These are phyloP conservation scores for Drosophila equinoxialis DNA, from an alignment of 1,140 invertebrate species.

Conservation along the genomic window DNA sequence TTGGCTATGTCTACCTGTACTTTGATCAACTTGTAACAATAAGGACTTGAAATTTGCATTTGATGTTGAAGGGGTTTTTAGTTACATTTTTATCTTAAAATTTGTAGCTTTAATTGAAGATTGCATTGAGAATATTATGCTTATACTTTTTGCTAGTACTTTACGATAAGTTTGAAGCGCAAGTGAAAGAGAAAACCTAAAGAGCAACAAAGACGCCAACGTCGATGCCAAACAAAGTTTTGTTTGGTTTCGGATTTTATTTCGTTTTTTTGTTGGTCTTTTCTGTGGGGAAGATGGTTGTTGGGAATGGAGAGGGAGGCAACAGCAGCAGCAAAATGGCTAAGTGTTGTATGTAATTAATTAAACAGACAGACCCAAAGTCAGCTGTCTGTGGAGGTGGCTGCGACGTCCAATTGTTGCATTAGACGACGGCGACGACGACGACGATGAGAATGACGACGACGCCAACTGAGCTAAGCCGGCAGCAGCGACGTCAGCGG, in stretches of 20 bases:
- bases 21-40: too few species aligned
- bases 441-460: slow-evolving; percentile 50
- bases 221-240: slow-evolving; percentile 54
- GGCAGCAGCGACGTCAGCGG: slow-evolving; percentile 38
- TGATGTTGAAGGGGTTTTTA: background rate
- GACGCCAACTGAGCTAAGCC: slow-evolving; percentile 24
- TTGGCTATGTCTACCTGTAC: too few species aligned
- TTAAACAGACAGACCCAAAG: slow-evolving; percentile 68
- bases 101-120: background rate
- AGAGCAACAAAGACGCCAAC: slow-evolving; percentile 51
- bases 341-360: slow-evolving; percentile 73
- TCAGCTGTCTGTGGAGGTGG: slow-evolving; percentile 65
- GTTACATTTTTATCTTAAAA: background rate
- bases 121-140: slow-evolving; percentile 3
- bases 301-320: background rate
- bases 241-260: slow-evolving; percentile 65
- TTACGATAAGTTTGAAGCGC: slow-evolving; percentile 25
- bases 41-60: background rate
- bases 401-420: slow-evolving; percentile 68
- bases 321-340: slow-evolving; percentile 27
- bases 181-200: slow-evolving; percentile 75
- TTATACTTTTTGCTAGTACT: slow-evolving; percentile 31
- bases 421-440: slow-evolving; percentile 54
- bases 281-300: background rate
- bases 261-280: slow-evolving; percentile 29